Percentiles rank a stretch among this genome's conserved stretches.
Conservation (phyloP, 2,888 invertebrate species). For the Temnothorax unifasciatus region DNA sequence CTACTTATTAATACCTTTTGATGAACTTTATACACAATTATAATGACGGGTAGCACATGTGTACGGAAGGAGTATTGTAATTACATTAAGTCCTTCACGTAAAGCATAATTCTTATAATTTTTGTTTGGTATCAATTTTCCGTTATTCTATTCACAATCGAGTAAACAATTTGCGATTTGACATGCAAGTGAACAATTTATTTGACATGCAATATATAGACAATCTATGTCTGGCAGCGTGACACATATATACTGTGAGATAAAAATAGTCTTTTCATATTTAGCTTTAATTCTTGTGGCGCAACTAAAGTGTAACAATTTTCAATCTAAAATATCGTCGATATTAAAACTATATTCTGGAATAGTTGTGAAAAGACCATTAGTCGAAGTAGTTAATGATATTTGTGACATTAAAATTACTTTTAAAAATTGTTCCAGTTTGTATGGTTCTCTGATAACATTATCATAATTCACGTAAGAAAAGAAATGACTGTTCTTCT, state of each 20-base stretch:
- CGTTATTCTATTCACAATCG: neutral
- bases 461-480: neutral
- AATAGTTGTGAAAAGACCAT: no score
- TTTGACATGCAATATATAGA: neutral
- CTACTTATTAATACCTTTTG: no score
- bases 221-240: neutral
- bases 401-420: neutral
- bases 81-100: neutral
- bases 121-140: neutral
- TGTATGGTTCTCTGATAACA: neutral
- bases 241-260: neutral
- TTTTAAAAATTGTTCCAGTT: neutral
- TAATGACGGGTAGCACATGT: no score
- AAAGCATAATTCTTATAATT: no score
- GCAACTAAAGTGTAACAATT: no score
- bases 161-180: neutral
- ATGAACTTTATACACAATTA: no score
- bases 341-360: no score
- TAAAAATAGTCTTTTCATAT: no score
- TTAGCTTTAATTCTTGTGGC: no score
- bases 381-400: neutral
- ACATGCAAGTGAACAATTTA: no score
- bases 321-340: no score
- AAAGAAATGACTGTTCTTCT: neutral
- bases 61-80: no score